Conservation (phyloP, 92 coral and sea anemone species). For the Zoanthus solanderi region DNA sequence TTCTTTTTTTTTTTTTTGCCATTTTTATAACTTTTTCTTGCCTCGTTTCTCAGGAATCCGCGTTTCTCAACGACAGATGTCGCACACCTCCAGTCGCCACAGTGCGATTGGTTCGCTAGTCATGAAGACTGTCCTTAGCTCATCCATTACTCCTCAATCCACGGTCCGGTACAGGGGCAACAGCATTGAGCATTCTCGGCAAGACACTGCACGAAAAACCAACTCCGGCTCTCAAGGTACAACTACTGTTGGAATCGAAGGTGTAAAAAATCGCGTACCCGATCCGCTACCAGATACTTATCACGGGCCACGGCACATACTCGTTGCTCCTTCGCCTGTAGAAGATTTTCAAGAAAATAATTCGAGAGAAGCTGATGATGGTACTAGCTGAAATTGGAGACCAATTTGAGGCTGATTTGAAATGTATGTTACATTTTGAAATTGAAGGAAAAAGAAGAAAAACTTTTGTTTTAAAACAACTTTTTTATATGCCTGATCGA, state of each 20-base stretch:
- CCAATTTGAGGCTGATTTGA: neutral
- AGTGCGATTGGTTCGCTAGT: constrained; percentile 31
- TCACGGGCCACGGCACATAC: constrained; percentile 21
- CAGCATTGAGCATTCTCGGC: constrained; percentile 12
- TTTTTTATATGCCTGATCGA: too few relatives aligned
- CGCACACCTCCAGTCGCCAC: constrained; percentile 27
- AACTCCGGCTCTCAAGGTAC: constrained; percentile 9
- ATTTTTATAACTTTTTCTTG: neutral
- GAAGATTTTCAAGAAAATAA: neutral
- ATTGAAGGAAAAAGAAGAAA: neutral
- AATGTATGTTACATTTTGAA: neutral
- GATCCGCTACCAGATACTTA: constrained; percentile 42
- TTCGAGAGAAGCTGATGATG: neutral
- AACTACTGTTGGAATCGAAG: constrained; percentile 16
- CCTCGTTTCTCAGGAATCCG: constrained; percentile 26
- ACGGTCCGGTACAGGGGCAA: constrained; percentile 27
- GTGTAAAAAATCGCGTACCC: constrained; percentile 19
- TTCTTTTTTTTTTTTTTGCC: neutral
- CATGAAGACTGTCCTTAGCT: constrained; percentile 30
- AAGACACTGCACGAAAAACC: neutral
- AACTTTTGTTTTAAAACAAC: neutral
- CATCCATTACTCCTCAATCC: neutral
- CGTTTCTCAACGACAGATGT: constrained; percentile 43
- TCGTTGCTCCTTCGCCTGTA: constrained; percentile 41
- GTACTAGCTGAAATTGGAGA: neutral